Percentiles rank a stretch among this genome's conserved stretches.
phyloP scores from a whole-genome alignment of 2,888 invertebrate species.

The Polylopha cassiicola region DNA sequence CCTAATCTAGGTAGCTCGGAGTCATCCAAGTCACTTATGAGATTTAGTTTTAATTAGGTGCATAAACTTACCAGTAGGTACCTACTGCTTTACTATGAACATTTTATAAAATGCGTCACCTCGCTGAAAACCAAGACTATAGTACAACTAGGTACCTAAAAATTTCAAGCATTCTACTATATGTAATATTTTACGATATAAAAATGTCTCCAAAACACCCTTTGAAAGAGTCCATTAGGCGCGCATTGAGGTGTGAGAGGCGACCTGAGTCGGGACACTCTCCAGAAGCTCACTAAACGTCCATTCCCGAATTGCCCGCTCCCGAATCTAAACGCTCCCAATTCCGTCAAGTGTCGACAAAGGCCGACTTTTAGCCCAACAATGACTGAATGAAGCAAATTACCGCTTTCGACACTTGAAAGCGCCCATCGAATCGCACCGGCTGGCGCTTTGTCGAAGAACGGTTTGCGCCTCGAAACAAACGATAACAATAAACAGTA shows the following conservation, averaged over 20 bases:
- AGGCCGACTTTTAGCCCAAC: conserved; percentile 71
- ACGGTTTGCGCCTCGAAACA: conserved; percentile 74
- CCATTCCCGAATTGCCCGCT: conserved; percentile 70
- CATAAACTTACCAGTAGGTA: too few species aligned
- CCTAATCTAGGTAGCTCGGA: too few species aligned
- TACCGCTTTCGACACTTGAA: conserved; percentile 73
- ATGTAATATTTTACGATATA: conserved; percentile 3
- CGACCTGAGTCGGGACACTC: conserved; percentile 35
- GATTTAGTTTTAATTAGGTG: too few species aligned
- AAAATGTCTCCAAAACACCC: conserved; percentile 31
- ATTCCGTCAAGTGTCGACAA: conserved; percentile 72
- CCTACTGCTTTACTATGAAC: too few species aligned
- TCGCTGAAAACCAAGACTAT: too few species aligned
- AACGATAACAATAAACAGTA: conserved; percentile 75
- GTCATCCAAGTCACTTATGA: too few species aligned
- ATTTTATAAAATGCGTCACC: too few species aligned
- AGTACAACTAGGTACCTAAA: conserved; percentile 14
- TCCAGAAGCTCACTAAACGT: conserved; percentile 35
- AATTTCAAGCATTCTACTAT: neutral
- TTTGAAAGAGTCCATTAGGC: conserved; percentile 50
- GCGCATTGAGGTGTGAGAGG: conserved; percentile 49
- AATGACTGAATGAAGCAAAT: conserved; percentile 73
- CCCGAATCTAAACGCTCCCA: conserved; percentile 73
- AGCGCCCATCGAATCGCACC: conserved; percentile 66
- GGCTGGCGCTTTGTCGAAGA: conserved; percentile 58